These are phyloP conservation scores for Clamator glandarius DNA, from an alignment of 2,797 vertebrate genomes.

Conservation along the genomic window DNA sequence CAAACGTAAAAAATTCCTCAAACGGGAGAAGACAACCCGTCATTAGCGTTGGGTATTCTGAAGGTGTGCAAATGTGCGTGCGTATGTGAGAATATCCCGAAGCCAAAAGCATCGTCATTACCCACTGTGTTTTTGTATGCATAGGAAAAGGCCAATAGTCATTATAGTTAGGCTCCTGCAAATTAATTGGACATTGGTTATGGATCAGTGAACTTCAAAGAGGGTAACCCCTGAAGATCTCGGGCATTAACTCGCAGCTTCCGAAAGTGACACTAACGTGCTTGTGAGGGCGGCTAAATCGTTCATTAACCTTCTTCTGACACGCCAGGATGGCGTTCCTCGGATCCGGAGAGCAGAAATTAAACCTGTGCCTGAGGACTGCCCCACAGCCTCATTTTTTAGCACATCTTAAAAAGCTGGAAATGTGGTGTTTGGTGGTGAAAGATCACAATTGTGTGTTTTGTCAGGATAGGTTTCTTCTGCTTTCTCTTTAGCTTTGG, in stretches of 20 bases:
- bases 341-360: not conserved
- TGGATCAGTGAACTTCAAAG: constrained; percentile 74
- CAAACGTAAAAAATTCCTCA: not conserved
- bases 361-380: not conserved
- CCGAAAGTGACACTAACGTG: constrained; percentile 63
- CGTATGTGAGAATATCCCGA: not conserved
- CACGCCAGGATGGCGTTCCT: not conserved
- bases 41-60: not conserved
- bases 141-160: constrained; percentile 67
- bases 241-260: constrained; percentile 57
- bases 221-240: constrained; percentile 64
- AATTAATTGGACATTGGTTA: constrained; percentile 72
- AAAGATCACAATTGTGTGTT: not conserved
- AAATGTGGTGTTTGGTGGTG: not conserved
- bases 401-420: accelerated
- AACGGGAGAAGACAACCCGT: not conserved
- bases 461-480: not conserved
- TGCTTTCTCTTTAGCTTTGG: not conserved
- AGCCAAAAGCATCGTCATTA: constrained; percentile 31
- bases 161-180: constrained; percentile 64
- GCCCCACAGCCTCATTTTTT: not conserved
- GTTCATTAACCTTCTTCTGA: constrained; percentile 65
- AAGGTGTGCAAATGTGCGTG: not conserved
- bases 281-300: constrained; percentile 49
- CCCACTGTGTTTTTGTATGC: constrained; percentile 47